These are phyloP conservation scores for Saccopteryx leptura DNA, from an alignment of 2,113 vertebrate genomes.

Conservation along the genomic window DNA sequence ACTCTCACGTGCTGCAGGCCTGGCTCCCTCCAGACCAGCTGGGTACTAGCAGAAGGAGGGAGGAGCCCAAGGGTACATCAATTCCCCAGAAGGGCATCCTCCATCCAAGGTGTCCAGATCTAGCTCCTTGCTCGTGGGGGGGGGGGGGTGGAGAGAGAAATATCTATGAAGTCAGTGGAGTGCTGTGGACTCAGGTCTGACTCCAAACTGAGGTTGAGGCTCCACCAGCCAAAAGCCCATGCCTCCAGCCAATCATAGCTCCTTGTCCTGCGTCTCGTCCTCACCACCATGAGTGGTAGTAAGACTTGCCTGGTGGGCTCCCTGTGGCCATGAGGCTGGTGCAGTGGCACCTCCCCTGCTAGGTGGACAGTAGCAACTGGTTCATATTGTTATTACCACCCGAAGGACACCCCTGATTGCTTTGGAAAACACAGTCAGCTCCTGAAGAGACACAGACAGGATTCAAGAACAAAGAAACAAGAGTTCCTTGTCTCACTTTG, in stretches of 20 bases:
- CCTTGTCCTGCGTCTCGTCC: neutral
- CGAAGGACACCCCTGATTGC: neutral
- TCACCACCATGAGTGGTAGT: fast-evolving
- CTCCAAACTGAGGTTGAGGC: neutral
- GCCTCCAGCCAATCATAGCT: neutral
- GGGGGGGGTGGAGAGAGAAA: neutral
- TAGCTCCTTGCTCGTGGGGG: neutral
- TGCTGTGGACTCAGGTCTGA: neutral
- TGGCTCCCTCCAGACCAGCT: neutral
- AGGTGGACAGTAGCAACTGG: neutral
- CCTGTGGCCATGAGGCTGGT: neutral
- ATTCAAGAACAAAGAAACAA: neutral
- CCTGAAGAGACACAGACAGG: neutral
- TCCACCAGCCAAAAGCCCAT: neutral
- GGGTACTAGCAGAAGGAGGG: neutral
- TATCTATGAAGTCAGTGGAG: neutral
- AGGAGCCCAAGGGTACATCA: too few relatives aligned
- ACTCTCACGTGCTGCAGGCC: neutral
- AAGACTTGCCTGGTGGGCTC: neutral
- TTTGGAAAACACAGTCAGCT: neutral
- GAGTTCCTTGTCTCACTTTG: neutral
- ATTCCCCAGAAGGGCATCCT: neutral
- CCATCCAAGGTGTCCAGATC: neutral
- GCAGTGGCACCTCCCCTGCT: neutral
- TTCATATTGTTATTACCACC: neutral